Base-by-base conservation (phyloP, 2,797 vertebrate genomes). In the Diglossa cyanea region DNA sequence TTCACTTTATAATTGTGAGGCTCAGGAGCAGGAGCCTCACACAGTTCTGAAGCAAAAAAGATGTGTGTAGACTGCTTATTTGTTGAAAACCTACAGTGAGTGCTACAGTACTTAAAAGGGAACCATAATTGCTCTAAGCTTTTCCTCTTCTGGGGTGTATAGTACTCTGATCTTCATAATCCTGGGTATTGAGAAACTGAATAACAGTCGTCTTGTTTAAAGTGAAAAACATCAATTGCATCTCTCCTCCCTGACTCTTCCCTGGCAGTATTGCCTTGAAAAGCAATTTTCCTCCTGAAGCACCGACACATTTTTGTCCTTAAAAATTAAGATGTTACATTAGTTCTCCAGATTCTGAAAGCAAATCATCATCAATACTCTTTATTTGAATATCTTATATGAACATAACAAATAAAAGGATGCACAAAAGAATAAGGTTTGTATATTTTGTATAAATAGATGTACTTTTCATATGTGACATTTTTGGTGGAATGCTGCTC, bases 161-260 rank as follows among this genome's bases (percentile, higher is more conserved):
- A 92, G 48, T 82, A 70, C 96, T 97, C 90, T 96, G 94, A 96
- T 97, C 94, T 96, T 97, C 73, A 79, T 97, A 97, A 97, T 97
- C 92, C 94, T 92, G 90, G 86, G 72, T 85, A 88, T 71, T 96
- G 94, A 97, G 94, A 93, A 95, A 92, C 76, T 88, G 87, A 96
- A 82, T 97, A 95, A 97, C 95, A 86, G 88, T 95, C 3, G 23
- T 97, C 95, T 96, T 97, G 83, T 92, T 97, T 96, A 96, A 96
- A 97, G 58, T 81, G 83, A 90, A 93, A 97, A 96, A 93, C 92
- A 84, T 87, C 74, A 83, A 89, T 96, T 97, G 91, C 82, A 62
- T 92, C 91, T 84, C 35, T 97, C 94, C 88, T 96, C 91, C 93
- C 94, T 71, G 90, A 89, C 76, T 96, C 94, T 96, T 93, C 87